Evolutionary conservation across 1,140 invertebrate species (phyloP).

Genomic region (Anthonomus grandis): DNA sequence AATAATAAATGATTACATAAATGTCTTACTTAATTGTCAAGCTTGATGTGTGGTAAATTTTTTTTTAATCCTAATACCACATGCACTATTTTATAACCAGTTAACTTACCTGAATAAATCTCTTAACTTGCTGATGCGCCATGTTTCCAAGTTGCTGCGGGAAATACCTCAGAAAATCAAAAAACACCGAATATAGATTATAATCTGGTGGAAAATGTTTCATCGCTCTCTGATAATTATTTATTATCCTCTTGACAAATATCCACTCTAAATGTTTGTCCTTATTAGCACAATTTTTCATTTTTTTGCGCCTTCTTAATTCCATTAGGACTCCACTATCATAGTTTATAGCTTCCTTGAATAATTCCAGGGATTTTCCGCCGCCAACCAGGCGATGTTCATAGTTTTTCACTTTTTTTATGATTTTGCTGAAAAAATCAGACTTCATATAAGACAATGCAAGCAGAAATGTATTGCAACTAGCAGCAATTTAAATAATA

Average conservation of each 20-base stretch:
- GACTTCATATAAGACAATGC: no score
- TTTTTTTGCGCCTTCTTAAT: conserved; percentile 27
- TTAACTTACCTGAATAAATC: conserved; percentile 37
- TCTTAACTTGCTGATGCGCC: conserved; percentile 22
- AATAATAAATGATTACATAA: no score
- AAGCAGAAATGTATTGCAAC: no score
- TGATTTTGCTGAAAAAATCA: background rate
- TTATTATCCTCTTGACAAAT: conserved; percentile 34
- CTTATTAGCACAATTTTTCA: conserved; percentile 24
- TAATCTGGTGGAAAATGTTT: conserved; percentile 33
- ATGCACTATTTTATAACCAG: no score
- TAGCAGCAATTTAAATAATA: background rate
- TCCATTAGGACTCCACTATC: conserved; percentile 32
- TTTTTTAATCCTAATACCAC: no score
- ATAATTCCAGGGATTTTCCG: conserved; percentile 33
- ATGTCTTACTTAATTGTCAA: no score
- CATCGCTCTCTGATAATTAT: conserved; percentile 33
- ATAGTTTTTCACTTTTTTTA: background rate
- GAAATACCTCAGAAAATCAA: conserved; percentile 35
- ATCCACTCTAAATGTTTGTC: conserved; percentile 33
- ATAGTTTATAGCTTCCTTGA: conserved; percentile 32
- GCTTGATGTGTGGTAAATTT: no score
- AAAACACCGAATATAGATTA: conserved; percentile 28
- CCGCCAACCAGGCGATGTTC: background rate
- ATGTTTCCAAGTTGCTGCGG: conserved; percentile 23